Base-by-base conservation (phyloP, 2,888 invertebrate species). In the Stenichneumon culpator region DNA sequence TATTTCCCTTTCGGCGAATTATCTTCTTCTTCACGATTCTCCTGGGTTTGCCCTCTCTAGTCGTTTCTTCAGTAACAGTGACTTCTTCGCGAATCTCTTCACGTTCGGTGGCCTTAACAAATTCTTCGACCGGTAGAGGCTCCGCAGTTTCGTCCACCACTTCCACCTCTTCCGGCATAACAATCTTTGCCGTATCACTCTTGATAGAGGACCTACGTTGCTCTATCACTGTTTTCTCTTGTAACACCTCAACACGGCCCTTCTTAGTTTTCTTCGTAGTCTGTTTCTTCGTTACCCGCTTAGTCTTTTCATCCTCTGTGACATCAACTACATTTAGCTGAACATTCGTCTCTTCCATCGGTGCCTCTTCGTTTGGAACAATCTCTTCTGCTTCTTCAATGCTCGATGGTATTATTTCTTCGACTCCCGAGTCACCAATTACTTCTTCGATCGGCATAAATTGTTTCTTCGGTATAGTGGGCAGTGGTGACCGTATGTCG, bases 181-280 rank as follows among this genome's bases (percentile, higher is more conserved):
- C 90, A n/a, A 87, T 89, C 32, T 84, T 89, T 16, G 93, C 91
- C 63, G 90, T 90, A 4, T 95, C 94, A 85, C 94, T 94, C 0
- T 91, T 92, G 77, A 93, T 88, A 0, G 94, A 93, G 28, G 88
- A 88, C 89, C 94, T 88, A 90, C 94, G 36, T 2, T 94, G 94
- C 75, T 94, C 94, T 82, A 93, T 92, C 2, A 94, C 90, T n/a
- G 91, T 91, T 22, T 93, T 93, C 50, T 94, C 94, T 79, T 94
- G 94, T 0, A 94, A 94, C 0, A 94, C 92, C 89, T 94, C 93
- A 36, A 94, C 92, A 7, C 91, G 91, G n/a, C 93, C 94, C 77
- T 94, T 90, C 16, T 89, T 60, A 3, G n/a, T 69, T 68, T 60
- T 93, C 84, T 93, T 94, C 70, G 92, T 94, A 6, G 93, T 91